Evolutionary conservation across 2,113 vertebrate species (phyloP), one percentile per base, ranked within the genome.

Genomic region (Bubo blakistoni): DNA sequence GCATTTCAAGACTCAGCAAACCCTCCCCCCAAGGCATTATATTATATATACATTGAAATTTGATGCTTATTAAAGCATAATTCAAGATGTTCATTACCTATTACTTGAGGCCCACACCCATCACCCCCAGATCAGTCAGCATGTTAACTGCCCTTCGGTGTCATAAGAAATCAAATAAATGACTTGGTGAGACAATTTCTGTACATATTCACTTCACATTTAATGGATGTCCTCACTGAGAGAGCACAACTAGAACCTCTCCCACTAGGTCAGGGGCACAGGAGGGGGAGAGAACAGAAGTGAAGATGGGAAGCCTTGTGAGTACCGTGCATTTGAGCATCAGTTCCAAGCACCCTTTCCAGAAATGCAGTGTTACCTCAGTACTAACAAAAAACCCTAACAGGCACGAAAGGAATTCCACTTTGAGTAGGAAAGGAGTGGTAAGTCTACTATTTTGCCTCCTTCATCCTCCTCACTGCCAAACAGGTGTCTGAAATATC

Each of bases 151-250:
- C 88, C 69, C 81, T 69, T 27, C 36, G 54, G 62, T 85, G 78
- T 62, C 84, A 70, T 34, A 85, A 92, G 81, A 88, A 92, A 94
- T 90, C 70, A 95, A 95, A 94, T 59, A 54, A 92, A 95, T 57
- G 16, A 62, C 66, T 90, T n/a, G 26, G 59, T 80, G 51, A 84
- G 38, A 79, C 47, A 58, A 52, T 90, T 94, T 81, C 55, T 65
- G 19, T n/a, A 57, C 15, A 14, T 32, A 87, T 20, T 93, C 59
- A 32, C 46, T 81, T 92, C 69, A 66, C 15, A 42, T 65, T 70
- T 90, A 81, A 92, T 36, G 7, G 24, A 69, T 40, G 46, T 13
- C 40, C 72, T 77, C 58, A 47, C 58, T 91, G 46, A 86, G 19
- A n/a, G 49, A 15, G 12, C 5, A 8, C 1, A 3, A 81, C 27